phyloP scores from a whole-genome alignment of 2,797 vertebrate genomes.

The Alectoris magna region DNA sequence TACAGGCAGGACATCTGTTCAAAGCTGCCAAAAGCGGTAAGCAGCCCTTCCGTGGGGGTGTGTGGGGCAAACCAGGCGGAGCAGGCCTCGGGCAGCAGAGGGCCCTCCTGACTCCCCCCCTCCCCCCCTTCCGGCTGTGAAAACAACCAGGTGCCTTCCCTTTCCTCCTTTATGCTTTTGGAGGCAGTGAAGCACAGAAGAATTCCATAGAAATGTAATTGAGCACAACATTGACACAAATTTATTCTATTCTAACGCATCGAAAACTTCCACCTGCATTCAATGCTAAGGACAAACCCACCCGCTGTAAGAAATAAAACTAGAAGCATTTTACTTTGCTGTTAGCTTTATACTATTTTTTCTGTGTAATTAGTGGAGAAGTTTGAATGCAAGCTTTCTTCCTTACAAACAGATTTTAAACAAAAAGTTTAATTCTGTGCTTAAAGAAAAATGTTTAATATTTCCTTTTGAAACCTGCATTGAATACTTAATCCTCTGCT shows the following conservation, averaged over 20 bases:
- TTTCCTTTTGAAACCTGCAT: conserved; percentile 49
- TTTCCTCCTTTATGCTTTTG: neutral
- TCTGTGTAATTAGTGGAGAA: conserved; percentile 22
- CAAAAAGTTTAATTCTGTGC: conserved; percentile 58
- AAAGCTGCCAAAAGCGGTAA: neutral
- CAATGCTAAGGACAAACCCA: neutral
- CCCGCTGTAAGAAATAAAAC: neutral
- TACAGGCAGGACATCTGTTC: neutral
- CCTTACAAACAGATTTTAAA: conserved; percentile 53
- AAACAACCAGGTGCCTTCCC: neutral
- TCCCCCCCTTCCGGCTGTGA: neutral
- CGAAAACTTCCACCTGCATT: conserved; percentile 23
- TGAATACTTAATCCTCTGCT: conserved; percentile 48
- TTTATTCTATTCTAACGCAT: neutral
- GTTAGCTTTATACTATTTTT: conserved; percentile 27
- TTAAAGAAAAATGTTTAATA: conserved; percentile 43
- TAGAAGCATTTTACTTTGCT: conserved; percentile 46
- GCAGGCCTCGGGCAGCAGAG: neutral
- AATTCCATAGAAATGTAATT: neutral
- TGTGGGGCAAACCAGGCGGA: fast-evolving
- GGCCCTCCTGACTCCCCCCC: neutral
- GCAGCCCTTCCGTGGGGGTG: fast-evolving
- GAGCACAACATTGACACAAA: neutral
- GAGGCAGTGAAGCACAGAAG: neutral
- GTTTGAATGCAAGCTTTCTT: conserved; percentile 38